Conservation (phyloP, 2,888 invertebrate species). For the Nymphalis polychloros region DNA sequence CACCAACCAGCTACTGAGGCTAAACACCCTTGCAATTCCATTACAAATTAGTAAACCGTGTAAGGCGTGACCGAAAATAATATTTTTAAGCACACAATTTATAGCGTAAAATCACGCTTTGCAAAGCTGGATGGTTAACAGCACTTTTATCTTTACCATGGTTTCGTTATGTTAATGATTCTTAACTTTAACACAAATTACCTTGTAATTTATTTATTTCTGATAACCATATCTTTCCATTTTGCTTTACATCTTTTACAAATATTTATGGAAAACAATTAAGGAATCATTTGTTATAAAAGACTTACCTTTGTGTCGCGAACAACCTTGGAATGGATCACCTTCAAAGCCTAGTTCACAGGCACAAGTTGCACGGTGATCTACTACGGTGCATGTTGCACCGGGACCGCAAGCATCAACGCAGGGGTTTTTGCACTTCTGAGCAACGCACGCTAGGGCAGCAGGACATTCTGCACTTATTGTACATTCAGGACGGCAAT, state of each 20-base stretch:
- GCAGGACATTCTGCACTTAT: conserved; percentile 86
- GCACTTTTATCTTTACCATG: conserved; percentile 46
- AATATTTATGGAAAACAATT: conserved; percentile 21
- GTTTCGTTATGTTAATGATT: conserved; percentile 31
- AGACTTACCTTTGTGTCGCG: conserved; percentile 65
- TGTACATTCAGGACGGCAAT: conserved; percentile 86
- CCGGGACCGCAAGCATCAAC: conserved; percentile 84
- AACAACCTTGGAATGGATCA: conserved; percentile 83
- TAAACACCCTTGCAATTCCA: conserved; percentile 60
- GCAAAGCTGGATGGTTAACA: conserved; percentile 76
- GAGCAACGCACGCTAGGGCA: conserved; percentile 83
- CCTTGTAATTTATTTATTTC: conserved; percentile 20
- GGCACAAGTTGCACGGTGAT: conserved; percentile 84
- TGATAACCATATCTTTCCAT: background rate
- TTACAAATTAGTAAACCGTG: conserved; percentile 72
- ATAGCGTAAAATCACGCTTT: conserved; percentile 76
- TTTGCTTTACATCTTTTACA: background rate
- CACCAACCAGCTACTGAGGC: conserved; percentile 60
- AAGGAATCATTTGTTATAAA: background rate
- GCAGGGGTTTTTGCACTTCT: conserved; percentile 85
- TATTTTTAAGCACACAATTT: conserved; percentile 63
- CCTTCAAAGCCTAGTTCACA: conserved; percentile 83
- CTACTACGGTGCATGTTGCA: conserved; percentile 82
- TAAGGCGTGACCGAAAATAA: conserved; percentile 68
- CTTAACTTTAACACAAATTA: conserved; percentile 17